Evolutionary conservation across 1,140 invertebrate genomes (phyloP).

Genomic region (Platyscapa corneri): DNA sequence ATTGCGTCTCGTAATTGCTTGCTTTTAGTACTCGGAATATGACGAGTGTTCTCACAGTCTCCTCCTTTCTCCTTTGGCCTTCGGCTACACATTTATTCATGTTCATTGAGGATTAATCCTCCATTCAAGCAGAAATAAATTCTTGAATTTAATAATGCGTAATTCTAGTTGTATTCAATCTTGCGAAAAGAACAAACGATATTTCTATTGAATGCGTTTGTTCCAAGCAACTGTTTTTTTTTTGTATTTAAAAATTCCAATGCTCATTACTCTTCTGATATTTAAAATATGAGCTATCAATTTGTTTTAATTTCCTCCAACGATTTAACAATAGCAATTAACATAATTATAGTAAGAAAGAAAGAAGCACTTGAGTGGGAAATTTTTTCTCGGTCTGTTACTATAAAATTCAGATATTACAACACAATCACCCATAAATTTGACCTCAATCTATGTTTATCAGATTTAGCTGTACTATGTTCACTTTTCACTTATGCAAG

Average conservation of each 20-base stretch:
- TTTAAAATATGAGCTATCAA: too few relatives aligned
- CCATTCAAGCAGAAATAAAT: not conserved
- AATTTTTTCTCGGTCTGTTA: not conserved
- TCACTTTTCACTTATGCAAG: not conserved
- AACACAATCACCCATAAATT: not conserved
- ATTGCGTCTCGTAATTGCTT: slow-evolving; percentile 45
- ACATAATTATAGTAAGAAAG: not conserved
- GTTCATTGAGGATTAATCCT: slow-evolving; percentile 6
- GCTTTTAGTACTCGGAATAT: slow-evolving; percentile 31
- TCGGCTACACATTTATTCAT: not conserved
- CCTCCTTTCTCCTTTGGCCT: not conserved
- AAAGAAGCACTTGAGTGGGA: not conserved
- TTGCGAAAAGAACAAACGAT: too few relatives aligned
- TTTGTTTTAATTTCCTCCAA: too few relatives aligned
- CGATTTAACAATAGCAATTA: not conserved
- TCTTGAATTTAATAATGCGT: not conserved
- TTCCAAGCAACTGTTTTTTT: too few relatives aligned
- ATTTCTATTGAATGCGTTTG: too few relatives aligned
- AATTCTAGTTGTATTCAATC: too few relatives aligned
- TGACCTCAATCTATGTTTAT: not conserved
- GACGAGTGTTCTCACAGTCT: slow-evolving; percentile 3
- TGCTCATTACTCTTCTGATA: too few relatives aligned
- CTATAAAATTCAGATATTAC: not conserved
- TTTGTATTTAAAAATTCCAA: too few relatives aligned
- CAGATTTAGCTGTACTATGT: not conserved